Percentiles rank a stretch among this genome's conserved stretches.
These are phyloP conservation scores for Cantharis lateralis DNA, from an alignment of 2,888 invertebrate genomes.

Conservation along the genomic window DNA sequence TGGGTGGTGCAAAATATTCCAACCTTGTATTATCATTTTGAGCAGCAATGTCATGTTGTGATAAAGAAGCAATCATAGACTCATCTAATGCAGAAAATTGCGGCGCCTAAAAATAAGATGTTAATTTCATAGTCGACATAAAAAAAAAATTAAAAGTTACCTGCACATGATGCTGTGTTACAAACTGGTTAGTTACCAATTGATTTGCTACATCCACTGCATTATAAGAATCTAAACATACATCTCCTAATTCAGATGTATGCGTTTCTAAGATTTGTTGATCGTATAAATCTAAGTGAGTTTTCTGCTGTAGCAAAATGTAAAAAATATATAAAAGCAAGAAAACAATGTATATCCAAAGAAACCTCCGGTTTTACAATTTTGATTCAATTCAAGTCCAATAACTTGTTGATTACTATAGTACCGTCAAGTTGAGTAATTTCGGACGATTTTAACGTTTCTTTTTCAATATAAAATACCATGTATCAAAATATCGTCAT, in stretches of 20 bases:
- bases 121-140: neutral
- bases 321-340: neutral
- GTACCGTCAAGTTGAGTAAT: too few species aligned
- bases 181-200: conserved; percentile 54
- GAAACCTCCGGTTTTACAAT: neutral
- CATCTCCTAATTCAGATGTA: conserved; percentile 47
- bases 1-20: conserved; percentile 57
- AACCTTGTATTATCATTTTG: conserved; percentile 54
- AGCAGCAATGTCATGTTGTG: conserved; percentile 48
- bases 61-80: conserved; percentile 52
- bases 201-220: conserved; percentile 58
- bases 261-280: conserved; percentile 44
- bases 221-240: conserved; percentile 58
- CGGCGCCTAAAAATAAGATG: conserved; percentile 42
- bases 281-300: conserved; percentile 49
- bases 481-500: too few species aligned
- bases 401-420: too few species aligned
- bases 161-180: conserved; percentile 47
- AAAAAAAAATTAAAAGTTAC: conserved; percentile 25
- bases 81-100: conserved; percentile 54
- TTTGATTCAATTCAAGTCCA: neutral
- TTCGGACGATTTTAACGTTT: too few species aligned
- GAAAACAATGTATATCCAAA: neutral
- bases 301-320: conserved; percentile 45
- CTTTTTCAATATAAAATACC: too few species aligned